Evolutionary conservation across 2,113 vertebrate species (phyloP).

Genomic region (Synodontis membranacea): DNA sequence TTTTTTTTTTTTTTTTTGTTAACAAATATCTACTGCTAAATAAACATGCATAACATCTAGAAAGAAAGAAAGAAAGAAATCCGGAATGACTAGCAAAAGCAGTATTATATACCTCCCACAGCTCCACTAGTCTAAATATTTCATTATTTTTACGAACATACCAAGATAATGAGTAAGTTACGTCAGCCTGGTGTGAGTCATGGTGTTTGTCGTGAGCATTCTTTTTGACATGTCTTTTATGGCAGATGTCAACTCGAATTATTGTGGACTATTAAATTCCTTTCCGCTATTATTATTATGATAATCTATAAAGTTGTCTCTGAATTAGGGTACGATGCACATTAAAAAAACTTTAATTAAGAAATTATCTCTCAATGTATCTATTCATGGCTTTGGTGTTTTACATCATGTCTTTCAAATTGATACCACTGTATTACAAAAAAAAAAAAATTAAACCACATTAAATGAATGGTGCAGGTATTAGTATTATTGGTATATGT

Average conservation of each 20-base stretch:
- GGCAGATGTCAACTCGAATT: constrained; percentile 44
- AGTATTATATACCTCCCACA: background rate
- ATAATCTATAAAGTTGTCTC: background rate
- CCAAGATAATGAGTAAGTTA: constrained; percentile 57
- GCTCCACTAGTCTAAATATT: constrained; percentile 58
- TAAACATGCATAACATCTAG: background rate
- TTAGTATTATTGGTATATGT: background rate
- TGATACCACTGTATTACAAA: background rate
- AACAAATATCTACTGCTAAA: background rate
- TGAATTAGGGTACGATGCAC: background rate
- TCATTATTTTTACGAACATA: constrained; percentile 52
- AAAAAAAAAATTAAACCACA: background rate
- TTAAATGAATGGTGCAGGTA: background rate
- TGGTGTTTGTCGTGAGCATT: constrained; percentile 37
- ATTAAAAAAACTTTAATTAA: too few species aligned
- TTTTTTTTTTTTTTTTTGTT: too few species aligned
- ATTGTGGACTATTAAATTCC: constrained; percentile 25
- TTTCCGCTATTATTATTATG: background rate
- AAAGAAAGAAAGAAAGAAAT: constrained; percentile 8
- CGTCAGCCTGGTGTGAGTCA: constrained; percentile 52
- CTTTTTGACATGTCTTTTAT: constrained; percentile 57
- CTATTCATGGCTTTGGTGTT: background rate
- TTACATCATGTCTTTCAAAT: background rate
- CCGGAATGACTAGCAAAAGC: constrained; percentile 8
- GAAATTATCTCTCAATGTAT: background rate